Percentiles rank a stretch among this genome's conserved stretches.
Evolutionary conservation across 2,797 vertebrate species (phyloP).

Genomic region (Poecilia gillii): DNA sequence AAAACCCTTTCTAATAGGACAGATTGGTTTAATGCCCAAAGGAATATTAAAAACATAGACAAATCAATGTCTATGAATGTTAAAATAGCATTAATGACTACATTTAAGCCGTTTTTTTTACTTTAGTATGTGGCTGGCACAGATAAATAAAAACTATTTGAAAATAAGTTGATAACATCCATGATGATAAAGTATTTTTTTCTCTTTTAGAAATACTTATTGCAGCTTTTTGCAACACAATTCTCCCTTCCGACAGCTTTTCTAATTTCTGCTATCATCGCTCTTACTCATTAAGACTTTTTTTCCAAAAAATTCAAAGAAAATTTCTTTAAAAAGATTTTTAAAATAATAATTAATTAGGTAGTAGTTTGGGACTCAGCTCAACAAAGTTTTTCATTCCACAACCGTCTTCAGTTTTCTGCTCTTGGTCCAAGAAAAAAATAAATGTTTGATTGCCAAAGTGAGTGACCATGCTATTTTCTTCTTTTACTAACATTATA

Average conservation of each 20-base stretch:
- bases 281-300: neutral
- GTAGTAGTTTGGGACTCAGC: neutral
- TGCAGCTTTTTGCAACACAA: neutral
- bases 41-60: neutral
- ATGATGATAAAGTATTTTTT: neutral
- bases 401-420: neutral
- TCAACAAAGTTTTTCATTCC: neutral
- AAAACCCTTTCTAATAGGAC: neutral
- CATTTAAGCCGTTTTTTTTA: neutral
- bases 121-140: neutral
- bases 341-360: neutral
- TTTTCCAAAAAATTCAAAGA: neutral
- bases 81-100: neutral
- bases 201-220: neutral
- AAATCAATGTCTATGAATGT: neutral
- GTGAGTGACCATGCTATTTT: neutral
- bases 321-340: neutral
- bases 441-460: neutral
- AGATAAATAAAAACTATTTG: neutral
- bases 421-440: neutral
- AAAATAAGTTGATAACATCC: neutral
- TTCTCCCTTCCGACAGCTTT: neutral
- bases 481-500: neutral
- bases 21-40: neutral
- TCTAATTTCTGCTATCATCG: neutral